Evolutionary conservation across 2,888 invertebrate genomes (phyloP), one percentile per base, ranked within the genome.

Genomic region (Spicauda simplicius): DNA sequence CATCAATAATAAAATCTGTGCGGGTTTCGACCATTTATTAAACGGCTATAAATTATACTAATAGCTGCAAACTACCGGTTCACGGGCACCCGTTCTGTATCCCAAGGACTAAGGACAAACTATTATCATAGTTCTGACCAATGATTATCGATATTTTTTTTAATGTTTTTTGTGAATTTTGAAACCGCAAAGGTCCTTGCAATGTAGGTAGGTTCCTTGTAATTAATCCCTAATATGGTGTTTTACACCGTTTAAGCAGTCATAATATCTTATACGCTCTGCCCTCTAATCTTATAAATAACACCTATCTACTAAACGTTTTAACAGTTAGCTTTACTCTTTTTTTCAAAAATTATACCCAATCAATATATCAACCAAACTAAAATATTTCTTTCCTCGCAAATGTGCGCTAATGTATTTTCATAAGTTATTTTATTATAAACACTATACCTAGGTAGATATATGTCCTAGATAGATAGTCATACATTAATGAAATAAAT

Each of bases 41-140:
- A 91, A 90, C 84, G 84, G 86, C 90, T 90, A 91, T 93, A 92
- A 91, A 91, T 93, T 93, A 92, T 88, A 84, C 81, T 91, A 92
- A 93, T 92, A 88, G 84, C 85, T 84, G 80, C 82, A 83, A 88
- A 88, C 85, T 85, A 88, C 86, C 83, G 83, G 83, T 77, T 80
- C 74, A 33, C 76, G 5, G 77, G 80, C 76, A 25, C 53, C 45
- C 64, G 64, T 58, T 54, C 53, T 25, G 48, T 53, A 52, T 54
- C 65, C 56, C 37, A 12, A 50, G 16, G 8, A 5, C 48, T 8
- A 16, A 8, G 20, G 37, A 62, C 16, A 20, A 52, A 56, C 56
- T 67, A 52, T 48, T 56, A n/a, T 54, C 60, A 56, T 57, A 67
- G 41, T 50, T 57, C 7, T 57, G 19, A 20, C 48, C 53, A 65